Evolutionary conservation across 1,140 invertebrate genomes (phyloP), one percentile per base, ranked within the genome.

Genomic region (Hormaphis cornu): DNA sequence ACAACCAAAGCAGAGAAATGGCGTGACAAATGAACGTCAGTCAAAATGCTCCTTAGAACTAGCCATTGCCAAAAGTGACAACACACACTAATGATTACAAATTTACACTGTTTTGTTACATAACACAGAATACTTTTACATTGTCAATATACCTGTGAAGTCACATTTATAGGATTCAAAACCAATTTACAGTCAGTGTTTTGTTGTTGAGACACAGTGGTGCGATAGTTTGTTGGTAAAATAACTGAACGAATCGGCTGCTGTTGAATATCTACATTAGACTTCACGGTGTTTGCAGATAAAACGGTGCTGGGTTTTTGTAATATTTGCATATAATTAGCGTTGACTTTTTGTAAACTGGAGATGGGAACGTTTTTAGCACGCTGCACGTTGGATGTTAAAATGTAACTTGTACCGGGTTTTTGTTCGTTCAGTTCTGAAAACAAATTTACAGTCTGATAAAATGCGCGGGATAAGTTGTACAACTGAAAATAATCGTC

Each of bases 241-340:
- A 66, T 66, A 0, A 66, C 44, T 16, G 61, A 66, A 24, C 61
- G 61, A 22, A 66, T 35, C 35, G 44, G 1, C 50, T 50, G 61
- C 16, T 66, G 40, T 33, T 66, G 44, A 22, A 22, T 20, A 48
- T 66, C 61, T 33, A 33, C 42, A 35, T 46, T 66, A 16, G 61
- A 14, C 16, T 9, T 66, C 14, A 46, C n/a, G 14, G 42, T 20
- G 9, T 61, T 61, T 20, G 18, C 22, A 22, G 59, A 20, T 16
- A 63, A 24, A 1, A 50, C 26, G 16, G 44, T 33, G 7, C 18
- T 18, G 35, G 44, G 1, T 14, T 50, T 66, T 66, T 50, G 61
- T 14, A 66, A 44, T 66, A 66, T 66, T 66, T 66, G 61, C 61
- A 66, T 66, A 50, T 48, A 63, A 30, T 63, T 63, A 9, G 16